Base-by-base conservation (phyloP, 2,113 vertebrate genomes). In the Tor tambroides region DNA sequence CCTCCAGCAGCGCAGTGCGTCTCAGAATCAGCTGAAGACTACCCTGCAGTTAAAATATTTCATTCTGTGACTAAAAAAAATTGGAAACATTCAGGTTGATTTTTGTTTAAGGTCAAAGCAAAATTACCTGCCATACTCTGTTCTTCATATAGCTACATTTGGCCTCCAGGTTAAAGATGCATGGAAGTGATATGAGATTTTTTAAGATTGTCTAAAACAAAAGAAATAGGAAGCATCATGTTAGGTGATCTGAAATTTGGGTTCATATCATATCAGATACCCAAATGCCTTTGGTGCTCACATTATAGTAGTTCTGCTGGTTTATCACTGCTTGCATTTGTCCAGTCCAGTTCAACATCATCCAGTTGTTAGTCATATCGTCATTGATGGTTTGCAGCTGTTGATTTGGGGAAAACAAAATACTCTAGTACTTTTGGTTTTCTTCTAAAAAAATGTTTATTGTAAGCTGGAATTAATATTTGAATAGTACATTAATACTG, bases 1-100 rank as follows among this genome's bases (percentile, higher is more conserved):
- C 93, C 61, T 95, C 93, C 43, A 95, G 3, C 51, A 95, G 88
- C n/a, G 91, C 85, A 6, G 30, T 84, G 43, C 94, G 93, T 85
- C 90, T 91, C 17, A 95, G 83, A n/a, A 0, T 41, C 12, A 95
- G 84, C 0, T 0, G 11, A 32, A 76, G 41, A 19, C 0, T 0
- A 11, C 0, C 3, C 89, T 90, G 72, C 15, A 84, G 49, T 17
- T 75, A 86, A 51, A 85, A 0, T 1, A 69, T 35, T 35, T 35
- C 35, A 82, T 69, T 19, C 23, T 63, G 21, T 80, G 78, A 19
- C 21, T 5, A 32, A n/a, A 41, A 61, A 38, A 0, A 15, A 38
- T 32, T 8, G 19, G 9, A 72, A 32, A 32, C 12, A 0, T 32
- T 32, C 21, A 61, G 56, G 23, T 19, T 2, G 26, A 5, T 41